Base-by-base conservation (phyloP, 1,140 invertebrate genomes). In the Orchestia grillus region DNA sequence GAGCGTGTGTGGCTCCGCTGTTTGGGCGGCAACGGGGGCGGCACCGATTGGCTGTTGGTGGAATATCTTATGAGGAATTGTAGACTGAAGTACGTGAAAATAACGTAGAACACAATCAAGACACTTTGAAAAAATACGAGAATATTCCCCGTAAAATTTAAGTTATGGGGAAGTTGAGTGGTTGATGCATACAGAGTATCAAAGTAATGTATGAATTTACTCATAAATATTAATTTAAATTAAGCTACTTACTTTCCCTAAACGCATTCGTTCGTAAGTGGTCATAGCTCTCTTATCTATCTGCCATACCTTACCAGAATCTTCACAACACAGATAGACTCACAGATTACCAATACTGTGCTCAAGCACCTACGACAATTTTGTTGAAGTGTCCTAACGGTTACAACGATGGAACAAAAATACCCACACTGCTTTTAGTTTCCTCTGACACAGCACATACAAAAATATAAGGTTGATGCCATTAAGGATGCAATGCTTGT, bases 1-100 rank as follows among this genome's bases (percentile, higher is more conserved):
- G 92, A 94, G 44, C 92, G 92, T 0, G 11, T n/a, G 36, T 94
- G 92, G 92, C 92, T 94, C 44, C 92, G 92, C 40, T 94, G 92
- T 44, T 94, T 94, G 16, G 92, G 43, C 3, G 92, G 92, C 40
- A 94, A 40, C 40, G 92, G 92, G 1, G 92, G 92, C 11, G 92
- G 92, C 44, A n/a, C 4, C 44, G 92, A 90, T 28, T 42, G 43
- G 36, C 88, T 90, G 88, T 77, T 77, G 11, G 28, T 1, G 62
- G 62, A 36, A 77, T 23, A 15, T 77, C 28, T 77, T 77, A 77
- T 77, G 11, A 77, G 28, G 19, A 77, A 15, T 28, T 3, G 62
- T 77, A 23, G 28, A 23, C 36, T 23, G 28, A 77, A 77, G 28
- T 19, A 8, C 47, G 47, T 19, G 19, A 77, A 77, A 15, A 77